Conservation (phyloP, 1,140 invertebrate species). For the Zaprionus davidi region DNA sequence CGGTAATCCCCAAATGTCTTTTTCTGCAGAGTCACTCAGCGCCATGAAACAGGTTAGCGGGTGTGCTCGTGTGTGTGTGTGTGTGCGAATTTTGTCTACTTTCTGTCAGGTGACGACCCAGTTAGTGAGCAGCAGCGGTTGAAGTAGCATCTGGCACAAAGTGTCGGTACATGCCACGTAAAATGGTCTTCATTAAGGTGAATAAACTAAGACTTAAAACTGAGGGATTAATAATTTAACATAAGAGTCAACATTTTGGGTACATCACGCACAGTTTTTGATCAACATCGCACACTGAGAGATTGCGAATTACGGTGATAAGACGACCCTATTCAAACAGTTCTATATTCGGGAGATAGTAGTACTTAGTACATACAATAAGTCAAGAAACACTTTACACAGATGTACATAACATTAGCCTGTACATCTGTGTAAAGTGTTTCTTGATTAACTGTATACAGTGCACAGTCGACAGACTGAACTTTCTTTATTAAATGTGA, state of each 20-base stretch:
- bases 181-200: conserved; percentile 63
- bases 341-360: not conserved
- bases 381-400: too few species aligned
- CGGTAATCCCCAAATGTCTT: too few species aligned
- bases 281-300: not conserved
- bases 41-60: too few species aligned
- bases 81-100: not conserved
- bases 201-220: conserved; percentile 7
- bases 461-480: not conserved
- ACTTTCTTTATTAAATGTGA: not conserved
- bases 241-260: not conserved
- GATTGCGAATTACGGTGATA: not conserved
- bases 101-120: conserved; percentile 5
- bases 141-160: not conserved
- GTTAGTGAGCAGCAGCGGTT: conserved; percentile 24
- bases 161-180: conserved; percentile 3
- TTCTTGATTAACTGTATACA: not conserved
- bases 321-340: not conserved
- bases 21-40: too few species aligned
- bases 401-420: too few species aligned
- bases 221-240: not conserved
- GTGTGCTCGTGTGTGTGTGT: too few species aligned
- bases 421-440: too few species aligned
- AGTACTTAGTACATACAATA: not conserved
- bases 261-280: not conserved